phyloP scores from a whole-genome alignment of 2,113 vertebrate species.

The Embiotoca jacksoni region DNA sequence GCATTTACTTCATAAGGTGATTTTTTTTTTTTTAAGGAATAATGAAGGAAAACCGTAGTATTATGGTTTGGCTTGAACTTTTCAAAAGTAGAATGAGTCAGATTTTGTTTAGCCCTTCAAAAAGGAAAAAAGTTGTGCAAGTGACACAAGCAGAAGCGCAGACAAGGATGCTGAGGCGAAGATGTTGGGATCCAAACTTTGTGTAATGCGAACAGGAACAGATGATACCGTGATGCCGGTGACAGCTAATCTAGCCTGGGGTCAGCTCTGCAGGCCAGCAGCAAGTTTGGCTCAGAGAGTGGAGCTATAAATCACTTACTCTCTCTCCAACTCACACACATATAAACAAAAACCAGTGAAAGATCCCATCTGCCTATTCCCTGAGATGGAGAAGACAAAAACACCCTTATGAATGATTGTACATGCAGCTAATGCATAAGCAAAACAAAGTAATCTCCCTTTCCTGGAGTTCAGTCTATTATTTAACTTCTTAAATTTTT shows the following conservation, averaged over 20 bases:
- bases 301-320: constrained; percentile 70
- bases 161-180: constrained; percentile 18
- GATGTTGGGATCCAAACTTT: constrained; percentile 44
- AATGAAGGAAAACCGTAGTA: not conserved
- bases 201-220: constrained; percentile 59
- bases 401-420: constrained; percentile 17
- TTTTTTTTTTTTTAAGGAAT: not conserved
- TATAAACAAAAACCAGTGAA: constrained; percentile 11
- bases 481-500: constrained; percentile 23
- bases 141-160: constrained; percentile 8
- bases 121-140: constrained; percentile 27
- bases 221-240: constrained; percentile 63
- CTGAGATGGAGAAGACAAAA: not conserved
- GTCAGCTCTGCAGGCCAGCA: constrained; percentile 66
- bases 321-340: not conserved
- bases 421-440: constrained; percentile 24
- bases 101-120: constrained; percentile 3
- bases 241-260: constrained; percentile 72
- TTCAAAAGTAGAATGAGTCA: not conserved
- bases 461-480: constrained; percentile 14
- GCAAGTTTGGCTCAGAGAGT: constrained; percentile 63
- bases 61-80: not conserved
- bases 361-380: constrained; percentile 44
- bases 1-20: not conserved
- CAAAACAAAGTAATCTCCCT: not conserved